phyloP scores from a whole-genome alignment of 35 echinoderm and acorn worm species.

The Anneissia japonica region DNA sequence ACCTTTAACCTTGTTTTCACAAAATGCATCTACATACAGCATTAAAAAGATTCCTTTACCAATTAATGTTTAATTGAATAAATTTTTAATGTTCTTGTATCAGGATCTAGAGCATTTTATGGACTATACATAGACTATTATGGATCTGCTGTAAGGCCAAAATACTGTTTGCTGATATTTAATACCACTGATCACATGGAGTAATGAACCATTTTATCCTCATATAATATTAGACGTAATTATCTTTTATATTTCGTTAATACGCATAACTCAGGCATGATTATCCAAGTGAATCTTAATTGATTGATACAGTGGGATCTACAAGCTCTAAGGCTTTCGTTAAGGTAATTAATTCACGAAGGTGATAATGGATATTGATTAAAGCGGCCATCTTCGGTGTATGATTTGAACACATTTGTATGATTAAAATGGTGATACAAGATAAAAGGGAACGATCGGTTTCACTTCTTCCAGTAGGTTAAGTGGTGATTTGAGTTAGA shows the following conservation, averaged over 20 bases:
- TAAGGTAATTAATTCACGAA: neutral
- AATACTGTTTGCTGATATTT: neutral
- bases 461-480: neutral
- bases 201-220: neutral
- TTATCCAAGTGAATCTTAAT: neutral
- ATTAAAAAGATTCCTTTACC: too few relatives aligned
- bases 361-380: conserved; percentile 1
- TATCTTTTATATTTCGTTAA: neutral
- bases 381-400: neutral
- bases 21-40: too few relatives aligned
- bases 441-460: neutral
- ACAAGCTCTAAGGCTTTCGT: neutral
- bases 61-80: too few relatives aligned
- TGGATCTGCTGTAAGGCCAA: too few relatives aligned
- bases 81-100: too few relatives aligned
- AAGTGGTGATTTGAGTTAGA: neutral
- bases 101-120: too few relatives aligned
- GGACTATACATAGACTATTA: too few relatives aligned
- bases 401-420: neutral
- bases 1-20: too few relatives aligned
- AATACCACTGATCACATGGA: too few relatives aligned
- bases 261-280: neutral
- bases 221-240: neutral
- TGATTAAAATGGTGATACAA: neutral
- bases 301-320: neutral